Evolutionary conservation across 2,888 invertebrate species (phyloP).

Genomic region (Nomada goodeniana): DNA sequence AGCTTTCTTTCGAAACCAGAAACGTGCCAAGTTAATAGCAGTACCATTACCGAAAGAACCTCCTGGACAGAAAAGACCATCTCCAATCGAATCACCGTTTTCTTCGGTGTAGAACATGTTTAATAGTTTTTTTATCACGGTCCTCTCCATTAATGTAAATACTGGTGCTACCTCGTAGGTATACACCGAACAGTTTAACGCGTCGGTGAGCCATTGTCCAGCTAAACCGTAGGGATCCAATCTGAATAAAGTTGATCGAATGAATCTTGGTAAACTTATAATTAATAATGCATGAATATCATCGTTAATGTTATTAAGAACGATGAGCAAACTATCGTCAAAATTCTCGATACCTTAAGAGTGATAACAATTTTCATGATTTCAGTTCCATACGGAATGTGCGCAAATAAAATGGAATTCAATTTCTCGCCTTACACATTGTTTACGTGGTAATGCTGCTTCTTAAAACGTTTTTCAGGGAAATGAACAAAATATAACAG

Average conservation of each 20-base stretch:
- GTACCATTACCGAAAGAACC: constrained; percentile 87
- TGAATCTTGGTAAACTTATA: background rate
- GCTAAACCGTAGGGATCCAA: constrained; percentile 86
- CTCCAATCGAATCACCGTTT: constrained; percentile 80
- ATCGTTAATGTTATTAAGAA: too few relatives aligned
- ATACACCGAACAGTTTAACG: constrained; percentile 85
- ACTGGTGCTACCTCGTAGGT: constrained; percentile 87
- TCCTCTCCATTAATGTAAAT: constrained; percentile 85
- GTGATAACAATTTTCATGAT: too few relatives aligned
- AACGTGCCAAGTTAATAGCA: constrained; percentile 86
- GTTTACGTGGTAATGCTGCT: too few relatives aligned
- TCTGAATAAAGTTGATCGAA: constrained; percentile 70
- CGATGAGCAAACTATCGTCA: too few relatives aligned
- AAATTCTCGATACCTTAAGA: too few relatives aligned
- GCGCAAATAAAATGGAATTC: too few relatives aligned
- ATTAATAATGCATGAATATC: background rate
- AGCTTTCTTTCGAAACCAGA: constrained; percentile 83
- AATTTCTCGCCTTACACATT: too few relatives aligned
- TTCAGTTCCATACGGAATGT: too few relatives aligned
- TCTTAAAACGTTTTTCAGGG: too few relatives aligned
- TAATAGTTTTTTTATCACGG: constrained; percentile 84
- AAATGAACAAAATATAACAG: too few relatives aligned
- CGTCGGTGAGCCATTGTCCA: constrained; percentile 85
- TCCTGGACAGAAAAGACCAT: constrained; percentile 86
- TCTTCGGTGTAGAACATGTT: constrained; percentile 84